phyloP scores from a whole-genome alignment of 2,888 invertebrate genomes.

The Lithophane ornitopus region DNA sequence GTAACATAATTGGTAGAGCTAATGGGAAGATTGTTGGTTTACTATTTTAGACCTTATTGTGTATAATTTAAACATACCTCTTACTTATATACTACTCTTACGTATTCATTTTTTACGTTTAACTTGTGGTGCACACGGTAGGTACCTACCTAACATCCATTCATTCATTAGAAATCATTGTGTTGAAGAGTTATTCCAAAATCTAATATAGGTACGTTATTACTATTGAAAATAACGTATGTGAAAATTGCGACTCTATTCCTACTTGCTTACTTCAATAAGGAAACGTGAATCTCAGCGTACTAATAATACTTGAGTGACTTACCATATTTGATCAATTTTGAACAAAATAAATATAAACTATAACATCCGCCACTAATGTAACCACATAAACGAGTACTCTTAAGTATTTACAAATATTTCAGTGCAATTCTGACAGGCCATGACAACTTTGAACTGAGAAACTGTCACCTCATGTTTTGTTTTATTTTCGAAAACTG shows the following conservation, averaged over 20 bases:
- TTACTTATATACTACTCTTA: too few relatives aligned
- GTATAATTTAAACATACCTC: not conserved
- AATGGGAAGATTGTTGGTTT: not conserved
- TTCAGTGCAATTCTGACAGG: constrained; percentile 86
- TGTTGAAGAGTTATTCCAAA: not conserved
- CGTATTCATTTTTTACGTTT: not conserved
- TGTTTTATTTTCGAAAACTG: constrained; percentile 55
- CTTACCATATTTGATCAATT: constrained; percentile 85
- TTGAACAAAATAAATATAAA: constrained; percentile 83
- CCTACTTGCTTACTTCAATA: constrained; percentile 3
- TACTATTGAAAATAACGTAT: not conserved
- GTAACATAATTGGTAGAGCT: constrained; percentile 40
- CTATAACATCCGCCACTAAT: constrained; percentile 71
- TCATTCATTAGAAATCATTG: too few relatives aligned
- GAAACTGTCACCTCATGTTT: constrained; percentile 71
- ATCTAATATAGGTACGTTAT: too few relatives aligned
- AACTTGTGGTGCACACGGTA: not conserved
- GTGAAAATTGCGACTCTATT: not conserved
- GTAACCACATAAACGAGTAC: constrained; percentile 75
- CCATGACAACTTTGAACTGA: constrained; percentile 82
- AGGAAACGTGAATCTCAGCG: not conserved
- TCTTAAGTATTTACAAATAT: constrained; percentile 83
- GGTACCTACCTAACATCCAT: not conserved
- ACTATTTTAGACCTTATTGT: not conserved
- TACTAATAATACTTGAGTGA: constrained; percentile 28